Conservation (phyloP, 2,888 invertebrate genomes). For the Limnephilus lunatus region DNA sequence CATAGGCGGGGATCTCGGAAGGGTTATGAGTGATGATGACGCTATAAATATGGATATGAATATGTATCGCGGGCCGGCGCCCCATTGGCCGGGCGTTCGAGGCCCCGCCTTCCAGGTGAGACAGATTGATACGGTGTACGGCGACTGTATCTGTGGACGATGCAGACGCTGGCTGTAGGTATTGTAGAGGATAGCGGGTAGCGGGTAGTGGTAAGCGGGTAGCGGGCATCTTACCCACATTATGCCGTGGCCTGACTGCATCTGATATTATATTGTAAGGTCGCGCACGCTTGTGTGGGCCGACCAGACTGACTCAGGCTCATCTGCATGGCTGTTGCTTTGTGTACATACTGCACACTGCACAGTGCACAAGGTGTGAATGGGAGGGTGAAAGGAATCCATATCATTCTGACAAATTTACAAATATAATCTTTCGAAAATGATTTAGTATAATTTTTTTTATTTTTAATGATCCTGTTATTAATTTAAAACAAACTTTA, state of each 20-base stretch:
- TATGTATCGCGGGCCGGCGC: constrained; percentile 75
- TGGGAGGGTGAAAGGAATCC: background rate
- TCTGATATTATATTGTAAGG: constrained; percentile 59
- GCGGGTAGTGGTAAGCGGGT: constrained; percentile 5
- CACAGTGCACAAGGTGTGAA: background rate
- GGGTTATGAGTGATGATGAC: constrained; percentile 79
- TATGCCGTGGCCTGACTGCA: constrained; percentile 44
- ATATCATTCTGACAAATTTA: background rate
- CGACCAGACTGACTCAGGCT: constrained; percentile 51
- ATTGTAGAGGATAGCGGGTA: background rate
- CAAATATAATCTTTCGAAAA: background rate
- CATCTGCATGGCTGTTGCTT: constrained; percentile 56
- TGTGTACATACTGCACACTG: background rate
- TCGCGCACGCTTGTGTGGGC: constrained; percentile 52
- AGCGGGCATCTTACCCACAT: background rate
- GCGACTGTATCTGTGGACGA: background rate
- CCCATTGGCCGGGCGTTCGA: constrained; percentile 76
- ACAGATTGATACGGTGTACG: constrained; percentile 55
- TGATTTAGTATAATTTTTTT: no score
- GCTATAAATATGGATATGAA: constrained; percentile 79
- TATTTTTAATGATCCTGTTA: no score
- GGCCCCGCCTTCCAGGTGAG: constrained; percentile 67
- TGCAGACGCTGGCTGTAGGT: background rate
- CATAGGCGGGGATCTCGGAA: constrained; percentile 54
- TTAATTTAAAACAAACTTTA: no score